These are phyloP conservation scores for Eidolon dupreanum DNA, from an alignment of 2,797 vertebrate species.

Conservation along the genomic window DNA sequence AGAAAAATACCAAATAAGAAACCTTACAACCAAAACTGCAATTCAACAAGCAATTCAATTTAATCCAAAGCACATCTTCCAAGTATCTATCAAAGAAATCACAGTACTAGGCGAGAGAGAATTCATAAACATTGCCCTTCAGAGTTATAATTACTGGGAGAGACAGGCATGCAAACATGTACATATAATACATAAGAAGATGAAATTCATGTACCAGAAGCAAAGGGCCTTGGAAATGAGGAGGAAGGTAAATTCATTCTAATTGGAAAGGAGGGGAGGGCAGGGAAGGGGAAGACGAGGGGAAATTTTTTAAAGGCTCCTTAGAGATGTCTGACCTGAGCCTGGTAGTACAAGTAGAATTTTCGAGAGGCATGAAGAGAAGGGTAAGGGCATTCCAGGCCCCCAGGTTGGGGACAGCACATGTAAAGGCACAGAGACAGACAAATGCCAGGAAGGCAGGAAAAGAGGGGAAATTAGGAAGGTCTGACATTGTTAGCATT, in stretches of 20 bases:
- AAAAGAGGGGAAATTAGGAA: not conserved
- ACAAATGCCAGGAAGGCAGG: not conserved
- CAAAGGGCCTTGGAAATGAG: not conserved
- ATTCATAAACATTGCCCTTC: not conserved
- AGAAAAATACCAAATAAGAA: constrained; percentile 39
- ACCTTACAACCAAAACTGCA: not conserved
- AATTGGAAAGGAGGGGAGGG: not conserved
- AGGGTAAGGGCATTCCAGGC: not conserved
- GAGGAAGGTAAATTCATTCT: not conserved
- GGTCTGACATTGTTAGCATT: not conserved
- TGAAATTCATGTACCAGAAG: not conserved
- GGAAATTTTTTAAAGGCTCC: not conserved
- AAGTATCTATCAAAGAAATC: not conserved
- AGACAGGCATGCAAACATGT: not conserved
- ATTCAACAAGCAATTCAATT: not conserved
- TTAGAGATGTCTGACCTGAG: not conserved
- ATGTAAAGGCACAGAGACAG: not conserved
- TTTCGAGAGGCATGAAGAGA: not conserved
- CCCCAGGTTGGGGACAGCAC: not conserved
- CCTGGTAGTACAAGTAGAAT: not conserved
- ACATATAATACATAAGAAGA: not conserved
- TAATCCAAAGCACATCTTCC: not conserved
- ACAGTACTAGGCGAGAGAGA: not conserved
- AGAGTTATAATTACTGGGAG: not conserved
- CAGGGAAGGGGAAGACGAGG: not conserved